Evolutionary conservation across 53 echinoderm and acorn worm species (phyloP).

Genomic region (Stichopus horrens): DNA sequence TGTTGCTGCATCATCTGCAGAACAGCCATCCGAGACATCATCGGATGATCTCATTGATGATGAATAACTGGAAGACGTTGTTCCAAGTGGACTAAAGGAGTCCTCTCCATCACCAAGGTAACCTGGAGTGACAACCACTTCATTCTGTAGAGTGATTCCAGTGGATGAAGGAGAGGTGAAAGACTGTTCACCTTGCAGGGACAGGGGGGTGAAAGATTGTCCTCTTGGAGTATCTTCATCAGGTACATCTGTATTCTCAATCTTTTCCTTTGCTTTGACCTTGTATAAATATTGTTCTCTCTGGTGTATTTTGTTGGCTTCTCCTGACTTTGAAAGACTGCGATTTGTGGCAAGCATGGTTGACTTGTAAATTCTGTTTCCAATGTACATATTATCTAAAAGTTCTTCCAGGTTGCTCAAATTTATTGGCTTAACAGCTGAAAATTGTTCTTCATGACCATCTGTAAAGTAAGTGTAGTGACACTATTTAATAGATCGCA

Average conservation of each 20-base stretch:
- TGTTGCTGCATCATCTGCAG: background rate
- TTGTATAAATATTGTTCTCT: background rate
- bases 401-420: conserved; percentile 40
- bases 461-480: conserved; percentile 20
- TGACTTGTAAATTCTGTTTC: background rate
- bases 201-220: background rate
- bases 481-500: background rate
- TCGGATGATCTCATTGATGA: background rate
- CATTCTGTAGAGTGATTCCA: background rate
- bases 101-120: conserved; percentile 18
- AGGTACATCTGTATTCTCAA: background rate
- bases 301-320: background rate
- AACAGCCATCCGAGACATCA: background rate
- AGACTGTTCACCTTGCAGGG: background rate
- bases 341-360: too few species aligned
- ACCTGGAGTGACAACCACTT: background rate
- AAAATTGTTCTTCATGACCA: conserved; percentile 40
- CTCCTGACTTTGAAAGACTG: background rate
- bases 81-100: background rate
- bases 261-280: background rate
- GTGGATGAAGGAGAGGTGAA: conserved; percentile 2
- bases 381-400: conserved; percentile 34
- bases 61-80: background rate
- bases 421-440: conserved; percentile 44
- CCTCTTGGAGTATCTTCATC: background rate